Base-by-base conservation (phyloP, 2,113 vertebrate genomes). In the Clarias gariepinus region DNA sequence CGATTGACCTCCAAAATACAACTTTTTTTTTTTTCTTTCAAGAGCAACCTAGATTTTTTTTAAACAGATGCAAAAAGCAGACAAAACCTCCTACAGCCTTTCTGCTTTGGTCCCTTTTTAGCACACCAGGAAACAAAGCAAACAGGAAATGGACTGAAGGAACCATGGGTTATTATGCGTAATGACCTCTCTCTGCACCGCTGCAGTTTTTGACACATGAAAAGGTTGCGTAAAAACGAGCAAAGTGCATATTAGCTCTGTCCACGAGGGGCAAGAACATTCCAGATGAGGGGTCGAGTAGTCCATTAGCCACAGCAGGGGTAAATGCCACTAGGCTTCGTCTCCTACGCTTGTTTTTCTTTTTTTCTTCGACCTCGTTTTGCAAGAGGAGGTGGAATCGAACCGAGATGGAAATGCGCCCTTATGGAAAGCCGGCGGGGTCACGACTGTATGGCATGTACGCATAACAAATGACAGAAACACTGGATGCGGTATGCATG, bases 61-160 rank as follows among this genome's bases (percentile, higher is more conserved):
- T 58, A 77, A 28, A 53, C 25, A 55, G 52, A 81, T 12, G 21
- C 78, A 28, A 64, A 12, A 66, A 61, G 63, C 69, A 78, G 15
- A 66, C 23, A 74, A 82, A 81, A 36, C 57, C 41, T 60, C 74
- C 81, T 15, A 41, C 21, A 47, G 47, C 47, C 63, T 63, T 58
- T 55, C 21, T 61, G 33, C 76, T 30, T 58, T 12, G 28, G 30
- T 28, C 53, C 19, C 28, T 7, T 73, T 83, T 83, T 57, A 60
- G 28, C 55, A 41, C 25, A 30, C 88, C 87, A 90, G 88, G 88
- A 92, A 91, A 79, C 76, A 78, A 69, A 82, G 64, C 57, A 87
- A 78, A 92, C 91, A 93, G 91, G 89, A 92, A 93, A 92, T 91
- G 81, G 91, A 85, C 25, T n/a, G 36, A 76, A 81, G 71, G 36